Base-by-base conservation (phyloP, 2,797 vertebrate species). In the Phoebastria nigripes region DNA sequence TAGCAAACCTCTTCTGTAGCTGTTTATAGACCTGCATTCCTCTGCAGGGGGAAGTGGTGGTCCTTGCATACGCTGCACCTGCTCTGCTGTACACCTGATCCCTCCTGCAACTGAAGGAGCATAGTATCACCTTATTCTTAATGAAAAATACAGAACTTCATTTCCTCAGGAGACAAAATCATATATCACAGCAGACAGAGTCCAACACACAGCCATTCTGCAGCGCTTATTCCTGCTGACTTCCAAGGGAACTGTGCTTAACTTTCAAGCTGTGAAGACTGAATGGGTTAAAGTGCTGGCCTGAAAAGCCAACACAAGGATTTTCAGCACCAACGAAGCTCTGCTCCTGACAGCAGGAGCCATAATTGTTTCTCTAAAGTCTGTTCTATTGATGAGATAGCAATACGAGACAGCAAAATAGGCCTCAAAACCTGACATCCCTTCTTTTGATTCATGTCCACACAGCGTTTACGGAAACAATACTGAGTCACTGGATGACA, bases 91-190 rank as follows among this genome's bases (percentile, higher is more conserved):
- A 96, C 87, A 97, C 96, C 94, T 97, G 97, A 97, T 96, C 95
- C 83, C 80, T 83, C 81, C 73, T 58, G 90, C 92, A 97, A 93
- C 82, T 87, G 62, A 88, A 93, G 74, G 66, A 87, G 81, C 89
- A 39, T 6, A 86, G 26, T 93, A 91, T 93, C 94, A 95, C 96
- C 93, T 90, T 97, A 89, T 95, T 94, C 82, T 97, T 97, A 97
- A 97, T 97, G 96, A 97, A 97, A 97, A 97, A 97, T 77, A 91
- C 92, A 94, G 88, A 96, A 96, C 82, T 96, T 97, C 89, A 97
- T 97, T 97, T 97, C 97, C 97, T 96, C 33, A 20, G 92, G 88
- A 96, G 95, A 94, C 93, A 97, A 94, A 95, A 92, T 42, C 91
- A 46, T 96, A 91, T 93, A 97, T 96, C 95, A 94, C 35, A 80